Percentiles rank a stretch among this genome's conserved stretches.
Evolutionary conservation across 1,140 invertebrate genomes (phyloP).

Genomic region (Drosophila bocki): DNA sequence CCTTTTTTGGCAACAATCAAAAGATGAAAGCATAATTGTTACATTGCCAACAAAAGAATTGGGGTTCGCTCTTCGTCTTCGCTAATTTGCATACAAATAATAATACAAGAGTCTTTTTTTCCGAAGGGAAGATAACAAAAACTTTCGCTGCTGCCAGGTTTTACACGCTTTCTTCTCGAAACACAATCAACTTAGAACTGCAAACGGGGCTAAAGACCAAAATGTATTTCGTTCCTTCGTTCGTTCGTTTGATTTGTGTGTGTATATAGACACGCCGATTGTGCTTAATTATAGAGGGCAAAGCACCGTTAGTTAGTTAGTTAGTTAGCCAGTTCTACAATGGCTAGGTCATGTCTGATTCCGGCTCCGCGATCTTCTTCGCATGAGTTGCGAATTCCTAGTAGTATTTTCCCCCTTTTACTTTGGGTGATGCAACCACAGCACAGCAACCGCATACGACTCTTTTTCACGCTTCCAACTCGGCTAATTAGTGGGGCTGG

Average conservation of each 20-base stretch:
- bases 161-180: slow-evolving; percentile 78
- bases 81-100: slow-evolving; percentile 79
- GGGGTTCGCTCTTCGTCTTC: slow-evolving; percentile 27
- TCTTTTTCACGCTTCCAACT: slow-evolving; percentile 73
- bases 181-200: slow-evolving; percentile 45
- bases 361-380: slow-evolving; percentile 30
- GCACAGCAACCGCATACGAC: slow-evolving; percentile 48
- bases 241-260: slow-evolving; percentile 46
- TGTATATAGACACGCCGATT: slow-evolving; percentile 35
- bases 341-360: slow-evolving; percentile 45
- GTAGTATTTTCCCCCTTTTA: neutral
- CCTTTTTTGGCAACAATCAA: slow-evolving; percentile 40
- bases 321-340: slow-evolving; percentile 24
- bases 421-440: slow-evolving; percentile 59
- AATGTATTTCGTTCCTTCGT: slow-evolving; percentile 31
- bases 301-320: slow-evolving; percentile 45
- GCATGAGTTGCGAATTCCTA: slow-evolving; percentile 61
- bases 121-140: slow-evolving; percentile 33
- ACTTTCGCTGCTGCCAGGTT: slow-evolving; percentile 68
- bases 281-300: slow-evolving; percentile 54
- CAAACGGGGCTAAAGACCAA: slow-evolving; percentile 63
- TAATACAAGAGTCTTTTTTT: slow-evolving; percentile 38
- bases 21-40: slow-evolving; percentile 63
- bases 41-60: slow-evolving; percentile 62
- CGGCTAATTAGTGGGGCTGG: slow-evolving; percentile 66